Percentiles rank a stretch among this genome's conserved stretches.
phyloP scores from a whole-genome alignment of 2,888 invertebrate genomes.

The Palloptera scutellata region DNA sequence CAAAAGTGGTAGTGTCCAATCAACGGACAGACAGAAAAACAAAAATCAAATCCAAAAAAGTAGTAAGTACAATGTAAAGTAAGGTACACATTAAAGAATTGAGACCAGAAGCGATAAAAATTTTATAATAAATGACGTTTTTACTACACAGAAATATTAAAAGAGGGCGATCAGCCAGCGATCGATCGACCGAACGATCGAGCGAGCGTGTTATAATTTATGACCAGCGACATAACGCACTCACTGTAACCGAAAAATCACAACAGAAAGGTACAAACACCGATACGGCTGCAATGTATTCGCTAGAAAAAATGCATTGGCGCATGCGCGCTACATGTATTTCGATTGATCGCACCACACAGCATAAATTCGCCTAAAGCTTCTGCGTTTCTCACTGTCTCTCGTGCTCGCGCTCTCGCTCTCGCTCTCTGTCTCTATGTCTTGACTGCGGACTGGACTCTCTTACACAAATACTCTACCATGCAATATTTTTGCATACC shows the following conservation, averaged over 20 bases:
- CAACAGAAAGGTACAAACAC: constrained; percentile 11
- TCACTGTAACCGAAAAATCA: background rate
- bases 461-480: background rate
- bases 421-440: no score
- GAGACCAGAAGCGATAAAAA: constrained; percentile 62
- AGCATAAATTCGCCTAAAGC: constrained; percentile 45
- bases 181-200: background rate
- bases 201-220: background rate
- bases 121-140: constrained; percentile 59
- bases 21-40: constrained; percentile 11
- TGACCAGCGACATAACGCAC: background rate
- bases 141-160: background rate
- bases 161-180: background rate
- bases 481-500: no score
- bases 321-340: constrained; percentile 2
- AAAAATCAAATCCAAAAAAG: constrained; percentile 20
- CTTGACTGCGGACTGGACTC: constrained; percentile 1
- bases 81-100: constrained; percentile 28
- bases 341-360: constrained; percentile 39
- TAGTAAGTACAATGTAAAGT: background rate
- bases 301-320: background rate
- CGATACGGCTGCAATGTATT: constrained; percentile 17
- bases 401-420: no score
- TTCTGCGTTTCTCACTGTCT: constrained; percentile 36
- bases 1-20: constrained; percentile 6